Evolutionary conservation across 1,140 invertebrate genomes (phyloP).

Genomic region (Pseudomyrmex concolor): DNA sequence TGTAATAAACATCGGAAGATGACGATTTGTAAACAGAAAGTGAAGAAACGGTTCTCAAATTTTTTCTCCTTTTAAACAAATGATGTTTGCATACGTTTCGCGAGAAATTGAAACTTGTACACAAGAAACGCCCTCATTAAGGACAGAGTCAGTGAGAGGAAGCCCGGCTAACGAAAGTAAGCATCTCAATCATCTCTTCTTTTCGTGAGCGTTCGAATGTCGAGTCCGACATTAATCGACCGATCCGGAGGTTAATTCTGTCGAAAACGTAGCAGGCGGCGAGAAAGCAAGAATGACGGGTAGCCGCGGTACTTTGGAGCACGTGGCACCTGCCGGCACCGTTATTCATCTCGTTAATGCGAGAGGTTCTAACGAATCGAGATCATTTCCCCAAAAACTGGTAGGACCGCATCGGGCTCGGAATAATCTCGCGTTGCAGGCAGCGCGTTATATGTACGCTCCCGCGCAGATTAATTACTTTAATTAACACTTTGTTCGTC

Average conservation of each 20-base stretch:
- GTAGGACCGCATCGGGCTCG: constrained; percentile 15
- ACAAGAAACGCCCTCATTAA: neutral
- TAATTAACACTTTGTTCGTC: constrained; percentile 35
- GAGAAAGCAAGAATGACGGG: constrained; percentile 67
- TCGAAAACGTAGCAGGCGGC: constrained; percentile 35
- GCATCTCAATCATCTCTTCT: neutral
- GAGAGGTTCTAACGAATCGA: constrained; percentile 70
- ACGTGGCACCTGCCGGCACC: constrained; percentile 73
- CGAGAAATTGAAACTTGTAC: neutral
- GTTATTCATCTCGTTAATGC: constrained; percentile 77
- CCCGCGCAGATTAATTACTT: constrained; percentile 35
- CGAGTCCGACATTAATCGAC: neutral
- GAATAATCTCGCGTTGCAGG: constrained; percentile 1
- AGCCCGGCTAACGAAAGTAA: constrained; percentile 4
- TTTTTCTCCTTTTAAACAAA: neutral
- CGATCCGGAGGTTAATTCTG: constrained; percentile 27
- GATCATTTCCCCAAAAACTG: constrained; percentile 64
- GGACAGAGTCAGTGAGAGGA: neutral
- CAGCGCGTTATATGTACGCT: neutral
- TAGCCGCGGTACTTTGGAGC: constrained; percentile 51
- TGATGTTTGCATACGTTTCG: neutral
- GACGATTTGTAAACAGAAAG: neutral
- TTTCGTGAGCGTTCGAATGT: neutral
- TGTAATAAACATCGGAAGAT: neutral
- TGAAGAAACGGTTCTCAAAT: neutral